Conservation (phyloP, 2,797 vertebrate species). For the Sebastes iracundus region DNA sequence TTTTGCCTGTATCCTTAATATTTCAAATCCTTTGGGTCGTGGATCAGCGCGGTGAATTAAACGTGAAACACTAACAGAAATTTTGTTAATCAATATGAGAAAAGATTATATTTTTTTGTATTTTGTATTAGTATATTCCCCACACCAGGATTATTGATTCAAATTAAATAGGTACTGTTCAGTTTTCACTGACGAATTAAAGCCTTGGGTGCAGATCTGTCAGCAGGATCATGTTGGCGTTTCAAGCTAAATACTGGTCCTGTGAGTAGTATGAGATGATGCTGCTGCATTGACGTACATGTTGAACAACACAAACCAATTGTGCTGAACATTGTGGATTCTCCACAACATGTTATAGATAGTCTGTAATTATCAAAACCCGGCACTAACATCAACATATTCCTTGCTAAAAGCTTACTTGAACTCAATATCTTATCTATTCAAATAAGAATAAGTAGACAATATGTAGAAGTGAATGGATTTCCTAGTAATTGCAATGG, state of each 20-base stretch:
- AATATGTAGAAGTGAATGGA: neutral
- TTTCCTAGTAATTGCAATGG: neutral
- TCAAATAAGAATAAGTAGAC: neutral
- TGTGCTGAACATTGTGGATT: neutral
- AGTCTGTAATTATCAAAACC: neutral
- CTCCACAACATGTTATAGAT: neutral
- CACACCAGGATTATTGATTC: neutral
- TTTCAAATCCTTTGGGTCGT: neutral
- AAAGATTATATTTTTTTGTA: neutral
- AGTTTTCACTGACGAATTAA: neutral
- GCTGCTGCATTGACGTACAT: neutral
- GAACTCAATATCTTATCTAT: neutral
- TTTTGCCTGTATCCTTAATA: neutral
- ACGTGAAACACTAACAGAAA: neutral
- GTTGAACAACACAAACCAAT: neutral
- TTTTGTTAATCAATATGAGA: neutral
- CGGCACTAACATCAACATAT: neutral
- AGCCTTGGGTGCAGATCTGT: conserved; percentile 4
- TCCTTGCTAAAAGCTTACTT: neutral
- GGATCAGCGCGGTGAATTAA: neutral
- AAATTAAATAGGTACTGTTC: neutral
- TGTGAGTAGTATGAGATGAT: neutral
- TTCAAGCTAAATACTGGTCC: neutral
- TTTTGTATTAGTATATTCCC: neutral
- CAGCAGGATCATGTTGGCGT: neutral